Evolutionary conservation across 2,113 vertebrate genomes (phyloP).

Genomic region (Seriola dumerili): DNA sequence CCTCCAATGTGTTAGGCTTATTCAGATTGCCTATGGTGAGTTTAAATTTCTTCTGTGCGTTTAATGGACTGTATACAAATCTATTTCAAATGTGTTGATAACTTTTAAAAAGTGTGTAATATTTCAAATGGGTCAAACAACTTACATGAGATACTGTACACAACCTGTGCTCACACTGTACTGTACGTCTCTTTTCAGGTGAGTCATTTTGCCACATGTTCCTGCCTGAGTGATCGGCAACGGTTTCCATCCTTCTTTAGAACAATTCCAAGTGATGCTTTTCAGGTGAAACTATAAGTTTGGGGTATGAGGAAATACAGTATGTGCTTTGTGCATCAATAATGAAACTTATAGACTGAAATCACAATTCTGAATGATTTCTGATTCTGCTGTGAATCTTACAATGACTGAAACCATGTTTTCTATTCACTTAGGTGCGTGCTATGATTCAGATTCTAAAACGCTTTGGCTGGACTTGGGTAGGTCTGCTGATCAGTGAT

Average conservation of each 20-base stretch:
- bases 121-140: neutral
- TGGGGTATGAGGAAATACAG: constrained; percentile 4
- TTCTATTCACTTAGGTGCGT: constrained; percentile 21
- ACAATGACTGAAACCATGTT: neutral
- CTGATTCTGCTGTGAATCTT: neutral
- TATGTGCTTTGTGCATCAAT: neutral
- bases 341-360: neutral
- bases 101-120: neutral
- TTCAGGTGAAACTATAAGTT: constrained; percentile 29
- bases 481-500: constrained; percentile 44
- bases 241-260: constrained; percentile 72
- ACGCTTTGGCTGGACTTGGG: constrained; percentile 43
- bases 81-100: neutral
- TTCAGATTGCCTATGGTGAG: constrained; percentile 77
- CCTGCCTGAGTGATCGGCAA: constrained; percentile 65
- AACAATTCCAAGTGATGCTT: constrained; percentile 58
- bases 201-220: constrained; percentile 74
- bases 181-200: constrained; percentile 53
- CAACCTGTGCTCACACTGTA: neutral
- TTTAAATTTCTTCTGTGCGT: constrained; percentile 2
- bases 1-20: constrained; percentile 75
- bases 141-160: neutral
- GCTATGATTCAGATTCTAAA: constrained; percentile 57
- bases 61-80: neutral
- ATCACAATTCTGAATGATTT: neutral